A percentile compares a stretch with the other conserved stretches of the same genome.
Evolutionary conservation across 1,140 invertebrate species (phyloP).

Genomic region (Papilio helenus): DNA sequence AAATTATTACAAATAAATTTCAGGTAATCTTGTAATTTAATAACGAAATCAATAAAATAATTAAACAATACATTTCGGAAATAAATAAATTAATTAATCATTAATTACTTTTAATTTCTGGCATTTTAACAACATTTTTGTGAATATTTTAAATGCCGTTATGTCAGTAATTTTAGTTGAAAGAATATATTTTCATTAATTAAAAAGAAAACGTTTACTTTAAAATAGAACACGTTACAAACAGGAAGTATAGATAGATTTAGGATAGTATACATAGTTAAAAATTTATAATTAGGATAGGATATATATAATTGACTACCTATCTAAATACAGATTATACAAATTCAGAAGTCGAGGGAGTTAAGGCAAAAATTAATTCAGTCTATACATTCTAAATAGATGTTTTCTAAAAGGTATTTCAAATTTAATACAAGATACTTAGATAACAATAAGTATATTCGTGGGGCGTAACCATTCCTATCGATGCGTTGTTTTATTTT

Average conservation of each 20-base stretch:
- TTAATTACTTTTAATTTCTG: no score
- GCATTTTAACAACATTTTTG: neutral
- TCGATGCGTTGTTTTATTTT: constrained; percentile 15
- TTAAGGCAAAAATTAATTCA: constrained; percentile 62
- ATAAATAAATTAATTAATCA: no score
- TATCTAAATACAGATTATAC: constrained; percentile 50
- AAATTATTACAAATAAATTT: neutral
- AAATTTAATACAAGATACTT: neutral
- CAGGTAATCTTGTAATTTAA: constrained; percentile 3
- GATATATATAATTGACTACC: constrained; percentile 63
- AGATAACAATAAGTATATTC: neutral
- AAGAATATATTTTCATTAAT: neutral
- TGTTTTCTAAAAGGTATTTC: constrained; percentile 34
- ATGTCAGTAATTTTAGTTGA: neutral
- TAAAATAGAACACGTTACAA: neutral
- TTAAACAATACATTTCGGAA: neutral
- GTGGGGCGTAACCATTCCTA: constrained; percentile 9
- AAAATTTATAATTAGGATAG: constrained; percentile 25
- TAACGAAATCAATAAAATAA: neutral
- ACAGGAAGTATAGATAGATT: neutral
- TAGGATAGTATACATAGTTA: constrained; percentile 23
- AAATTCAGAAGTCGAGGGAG: constrained; percentile 45
- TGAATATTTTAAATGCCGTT: neutral
- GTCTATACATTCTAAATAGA: constrained; percentile 56
- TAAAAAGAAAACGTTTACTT: neutral